These are phyloP conservation scores for Hymenochirus boettgeri DNA, from an alignment of 2,113 vertebrate species.

Conservation along the genomic window DNA sequence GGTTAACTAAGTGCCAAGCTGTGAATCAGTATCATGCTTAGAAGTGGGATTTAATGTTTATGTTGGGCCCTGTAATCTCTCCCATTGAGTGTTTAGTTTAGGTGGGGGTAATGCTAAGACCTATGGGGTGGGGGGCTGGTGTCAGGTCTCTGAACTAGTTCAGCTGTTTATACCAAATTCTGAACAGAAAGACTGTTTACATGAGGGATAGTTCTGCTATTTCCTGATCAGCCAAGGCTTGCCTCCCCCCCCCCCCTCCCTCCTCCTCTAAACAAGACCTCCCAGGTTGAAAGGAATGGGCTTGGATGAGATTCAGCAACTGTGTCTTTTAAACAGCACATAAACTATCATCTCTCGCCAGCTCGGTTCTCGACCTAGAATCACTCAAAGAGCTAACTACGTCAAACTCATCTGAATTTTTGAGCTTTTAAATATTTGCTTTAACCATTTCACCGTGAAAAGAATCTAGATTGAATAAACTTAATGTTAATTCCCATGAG, in stretches of 20 bases:
- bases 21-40: conserved; percentile 36
- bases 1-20: conserved; percentile 61
- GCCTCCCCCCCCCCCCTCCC: conserved; percentile 37
- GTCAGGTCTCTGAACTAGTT: conserved; percentile 57
- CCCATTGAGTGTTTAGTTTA: conserved; percentile 66
- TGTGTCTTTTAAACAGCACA: conserved; percentile 25
- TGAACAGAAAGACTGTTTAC: conserved; percentile 77
- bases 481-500: too few relatives aligned
- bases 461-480: too few relatives aligned
- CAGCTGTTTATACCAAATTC: conserved; percentile 74
- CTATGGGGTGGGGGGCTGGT: conserved; percentile 27
- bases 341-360: conserved; percentile 24
- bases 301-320: conserved; percentile 30
- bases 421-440: conserved; percentile 7
- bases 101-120: conserved; percentile 48
- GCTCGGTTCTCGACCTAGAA: not conserved
- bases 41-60: conserved; percentile 60
- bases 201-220: conserved; percentile 69
- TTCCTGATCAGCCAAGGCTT: conserved; percentile 58
- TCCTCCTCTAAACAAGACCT: conserved; percentile 71
- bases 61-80: conserved; percentile 76
- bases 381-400: conserved; percentile 20
- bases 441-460: conserved; percentile 9
- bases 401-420: conserved; percentile 17
- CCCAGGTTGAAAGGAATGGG: conserved; percentile 52